A percentile compares a stretch with the other conserved stretches of the same genome.
Conservation (phyloP, 2,113 vertebrate genomes). For the Tricholaema leucomelas region DNA sequence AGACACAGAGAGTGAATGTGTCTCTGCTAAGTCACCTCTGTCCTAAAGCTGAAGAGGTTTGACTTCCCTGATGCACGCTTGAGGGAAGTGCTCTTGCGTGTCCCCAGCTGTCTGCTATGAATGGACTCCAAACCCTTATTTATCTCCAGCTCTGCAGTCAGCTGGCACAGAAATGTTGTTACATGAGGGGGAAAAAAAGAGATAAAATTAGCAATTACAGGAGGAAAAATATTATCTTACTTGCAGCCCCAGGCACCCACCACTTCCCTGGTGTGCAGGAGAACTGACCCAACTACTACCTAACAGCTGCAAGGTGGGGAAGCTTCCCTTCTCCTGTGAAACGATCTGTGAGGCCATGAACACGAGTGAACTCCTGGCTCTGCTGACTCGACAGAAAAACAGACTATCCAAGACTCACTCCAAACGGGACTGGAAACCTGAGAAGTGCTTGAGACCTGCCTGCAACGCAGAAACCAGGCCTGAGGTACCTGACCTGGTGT, state of each 20-base stretch:
- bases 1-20: background rate
- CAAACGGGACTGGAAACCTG: background rate
- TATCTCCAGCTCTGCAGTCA: background rate
- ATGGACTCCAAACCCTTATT: background rate
- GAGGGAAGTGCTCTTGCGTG: background rate
- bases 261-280: background rate
- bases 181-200: background rate
- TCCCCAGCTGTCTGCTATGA: background rate
- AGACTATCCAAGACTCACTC: background rate
- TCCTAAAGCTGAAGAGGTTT: background rate
- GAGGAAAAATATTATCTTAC: background rate
- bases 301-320: background rate
- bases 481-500: background rate
- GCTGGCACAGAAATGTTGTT: background rate
- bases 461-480: rapidly evolving
- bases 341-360: background rate
- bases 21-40: background rate
- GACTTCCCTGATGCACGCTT: background rate
- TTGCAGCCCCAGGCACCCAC: background rate
- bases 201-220: background rate
- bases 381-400: background rate
- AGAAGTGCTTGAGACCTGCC: background rate
- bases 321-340: background rate
- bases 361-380: background rate
- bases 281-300: background rate